Evolutionary conservation across 2,113 vertebrate genomes (phyloP).

Genomic region (Acanthisitta chloris): DNA sequence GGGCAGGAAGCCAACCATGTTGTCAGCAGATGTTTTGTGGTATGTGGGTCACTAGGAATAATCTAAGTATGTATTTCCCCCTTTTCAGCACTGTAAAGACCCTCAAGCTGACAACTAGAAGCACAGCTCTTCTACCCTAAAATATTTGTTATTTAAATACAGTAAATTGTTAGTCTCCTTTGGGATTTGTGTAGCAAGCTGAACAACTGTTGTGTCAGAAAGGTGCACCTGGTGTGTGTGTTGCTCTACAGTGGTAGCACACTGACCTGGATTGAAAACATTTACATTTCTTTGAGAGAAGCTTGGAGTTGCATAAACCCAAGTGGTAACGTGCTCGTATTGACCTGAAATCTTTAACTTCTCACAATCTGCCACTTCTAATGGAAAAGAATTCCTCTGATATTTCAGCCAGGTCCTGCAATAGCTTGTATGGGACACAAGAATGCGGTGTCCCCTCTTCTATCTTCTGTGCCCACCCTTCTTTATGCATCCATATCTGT

Average conservation of each 20-base stretch:
- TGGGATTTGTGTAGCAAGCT: slow-evolving; percentile 45
- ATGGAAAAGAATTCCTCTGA: neutral
- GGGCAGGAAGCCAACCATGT: slow-evolving; percentile 66
- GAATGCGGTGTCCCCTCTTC: neutral
- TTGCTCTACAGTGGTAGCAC: neutral
- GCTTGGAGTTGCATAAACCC: neutral
- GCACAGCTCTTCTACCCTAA: neutral
- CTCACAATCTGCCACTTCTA: neutral
- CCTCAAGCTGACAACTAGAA: slow-evolving; percentile 56
- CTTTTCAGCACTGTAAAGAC: slow-evolving; percentile 31
- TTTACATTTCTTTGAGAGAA: neutral
- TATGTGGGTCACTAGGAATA: slow-evolving; percentile 67
- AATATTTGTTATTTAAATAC: slow-evolving; percentile 58
- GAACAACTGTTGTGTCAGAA: slow-evolving; percentile 55
- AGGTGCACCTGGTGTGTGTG: slow-evolving; percentile 7
- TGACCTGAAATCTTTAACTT: neutral
- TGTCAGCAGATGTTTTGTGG: slow-evolving; percentile 66
- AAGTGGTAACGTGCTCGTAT: neutral
- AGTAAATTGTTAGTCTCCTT: slow-evolving; percentile 11
- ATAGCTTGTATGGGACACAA: neutral
- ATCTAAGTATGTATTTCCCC: neutral
- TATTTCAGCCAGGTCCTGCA: neutral
- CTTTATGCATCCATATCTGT: neutral
- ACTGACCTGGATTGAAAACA: slow-evolving; percentile 15
- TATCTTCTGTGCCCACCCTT: neutral